phyloP scores from a whole-genome alignment of 64 coral and sea anemone species.

The Montipora efflorescens region DNA sequence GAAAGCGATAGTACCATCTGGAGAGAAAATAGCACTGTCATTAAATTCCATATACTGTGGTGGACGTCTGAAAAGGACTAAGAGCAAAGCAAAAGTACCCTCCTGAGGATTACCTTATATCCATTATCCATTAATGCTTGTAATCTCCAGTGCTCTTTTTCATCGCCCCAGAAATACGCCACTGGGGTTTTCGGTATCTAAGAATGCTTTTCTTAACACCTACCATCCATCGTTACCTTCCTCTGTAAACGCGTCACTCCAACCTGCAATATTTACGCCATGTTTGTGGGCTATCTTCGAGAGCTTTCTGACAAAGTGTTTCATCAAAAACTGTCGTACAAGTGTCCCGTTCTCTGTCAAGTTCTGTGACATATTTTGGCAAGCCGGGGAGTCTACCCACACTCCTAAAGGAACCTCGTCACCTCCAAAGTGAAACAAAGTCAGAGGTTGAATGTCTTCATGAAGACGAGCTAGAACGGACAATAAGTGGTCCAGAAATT shows the following conservation, averaged over 20 bases:
- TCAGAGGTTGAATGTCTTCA: conserved; percentile 59
- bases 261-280: conserved; percentile 20
- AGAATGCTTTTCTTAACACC: background rate
- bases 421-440: conserved; percentile 72
- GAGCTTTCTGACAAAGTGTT: conserved; percentile 40
- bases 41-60: too few relatives aligned
- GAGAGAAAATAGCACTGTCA: background rate
- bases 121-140: background rate
- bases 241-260: conserved; percentile 37
- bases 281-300: background rate
- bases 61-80: too few relatives aligned
- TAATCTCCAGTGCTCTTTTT: background rate
- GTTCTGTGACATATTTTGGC: background rate
- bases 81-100: too few relatives aligned
- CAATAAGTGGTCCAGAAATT: conserved; percentile 55
- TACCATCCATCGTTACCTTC: background rate
- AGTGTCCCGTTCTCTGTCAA: background rate
- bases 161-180: conserved; percentile 4
- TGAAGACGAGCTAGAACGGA: conserved; percentile 57
- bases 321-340: background rate
- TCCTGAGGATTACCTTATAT: background rate
- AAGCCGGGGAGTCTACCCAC: conserved; percentile 35
- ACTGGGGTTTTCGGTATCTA: background rate
- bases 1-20: background rate
- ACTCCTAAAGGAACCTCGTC: conserved; percentile 48